Evolutionary conservation across 2,888 invertebrate species (phyloP), one percentile per base, ranked within the genome.

Genomic region (Heterodera filipjevi): DNA sequence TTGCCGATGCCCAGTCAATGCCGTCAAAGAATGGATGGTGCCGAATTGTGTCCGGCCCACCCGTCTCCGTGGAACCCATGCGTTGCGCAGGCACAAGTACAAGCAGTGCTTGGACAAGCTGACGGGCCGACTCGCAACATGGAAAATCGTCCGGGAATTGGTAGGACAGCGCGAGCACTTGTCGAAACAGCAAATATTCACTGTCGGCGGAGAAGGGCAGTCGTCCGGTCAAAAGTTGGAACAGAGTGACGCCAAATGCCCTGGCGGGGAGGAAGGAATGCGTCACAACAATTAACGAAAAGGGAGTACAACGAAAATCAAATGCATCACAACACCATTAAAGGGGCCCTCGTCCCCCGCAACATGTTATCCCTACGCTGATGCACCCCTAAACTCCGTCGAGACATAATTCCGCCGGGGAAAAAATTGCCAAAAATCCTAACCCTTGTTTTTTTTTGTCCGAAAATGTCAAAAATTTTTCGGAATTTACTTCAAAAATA

Each of bases 161-260:
- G 90, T 95, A 96, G 77, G 95, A 94, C 89, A 95, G 92, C 90
- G 94, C 94, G 77, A 94, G 92, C 87, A 99, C 96, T 91, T 96
- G 95, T 91, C 96, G 95, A 90, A 98, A 99, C 85, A 97, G 96
- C 84, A 95, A 92, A 91, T 95, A 99, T 90, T 99, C 98, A 90
- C 94, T 95, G 83, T 83, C 83, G 77, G 86, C 85, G 30, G 85
- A 82, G 79, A 86, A 85, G 35, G 86, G 84, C 46, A 85, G 82
- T 27, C 77, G 44, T 8, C 87, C 86, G 79, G 78, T 68, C 77
- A 84, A 66, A 39, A 85, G 64, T 53, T 84, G 78, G 53, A 86
- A 82, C 49, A 86, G 22, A n/a, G 79, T 80, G 8, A 79, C 71
- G 59, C 77, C 79, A 30, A 79, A 77, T 6, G 79, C 53, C 75